Percentiles rank a stretch among this genome's conserved stretches.
These are phyloP conservation scores for Lepidostoma basale DNA, from an alignment of 1,140 invertebrate genomes.

Conservation along the genomic window DNA sequence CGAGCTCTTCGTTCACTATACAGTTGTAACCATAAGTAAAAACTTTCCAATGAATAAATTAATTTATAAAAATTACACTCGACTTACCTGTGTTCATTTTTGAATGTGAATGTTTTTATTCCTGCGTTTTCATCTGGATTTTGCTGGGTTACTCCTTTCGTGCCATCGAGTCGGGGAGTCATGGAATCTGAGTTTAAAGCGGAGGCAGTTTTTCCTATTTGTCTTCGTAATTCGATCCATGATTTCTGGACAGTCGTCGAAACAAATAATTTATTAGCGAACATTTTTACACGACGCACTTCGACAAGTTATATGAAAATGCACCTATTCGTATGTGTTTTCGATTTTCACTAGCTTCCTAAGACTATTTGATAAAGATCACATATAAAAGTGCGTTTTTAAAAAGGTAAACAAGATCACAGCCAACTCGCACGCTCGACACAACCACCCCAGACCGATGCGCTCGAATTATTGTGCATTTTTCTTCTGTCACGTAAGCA, in stretches of 20 bases:
- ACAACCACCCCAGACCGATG: neutral
- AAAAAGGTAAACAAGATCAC: neutral
- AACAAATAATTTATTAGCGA: conserved; percentile 55
- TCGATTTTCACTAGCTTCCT: neutral
- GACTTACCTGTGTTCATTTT: conserved; percentile 60
- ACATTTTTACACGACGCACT: conserved; percentile 49
- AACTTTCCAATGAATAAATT: conserved; percentile 11
- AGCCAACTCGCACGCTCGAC: neutral
- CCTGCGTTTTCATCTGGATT: conserved; percentile 53
- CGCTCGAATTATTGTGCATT: neutral
- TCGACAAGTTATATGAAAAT: neutral
- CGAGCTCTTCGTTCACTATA: neutral
- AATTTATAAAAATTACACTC: neutral
- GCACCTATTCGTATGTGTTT: neutral
- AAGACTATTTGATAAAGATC: neutral
- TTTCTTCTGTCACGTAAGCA: neutral
- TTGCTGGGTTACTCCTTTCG: conserved; percentile 45
- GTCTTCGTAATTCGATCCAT: conserved; percentile 58
- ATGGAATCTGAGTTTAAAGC: conserved; percentile 65
- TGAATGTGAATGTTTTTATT: conserved; percentile 59
- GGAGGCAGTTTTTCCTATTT: conserved; percentile 63
- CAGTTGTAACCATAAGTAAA: no score
- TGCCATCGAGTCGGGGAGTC: conserved; percentile 55
- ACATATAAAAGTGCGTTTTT: neutral
- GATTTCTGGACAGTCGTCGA: conserved; percentile 54